These are phyloP conservation scores for Andinoacara biseriatus DNA, from an alignment of 2,113 vertebrate species.

Conservation along the genomic window DNA sequence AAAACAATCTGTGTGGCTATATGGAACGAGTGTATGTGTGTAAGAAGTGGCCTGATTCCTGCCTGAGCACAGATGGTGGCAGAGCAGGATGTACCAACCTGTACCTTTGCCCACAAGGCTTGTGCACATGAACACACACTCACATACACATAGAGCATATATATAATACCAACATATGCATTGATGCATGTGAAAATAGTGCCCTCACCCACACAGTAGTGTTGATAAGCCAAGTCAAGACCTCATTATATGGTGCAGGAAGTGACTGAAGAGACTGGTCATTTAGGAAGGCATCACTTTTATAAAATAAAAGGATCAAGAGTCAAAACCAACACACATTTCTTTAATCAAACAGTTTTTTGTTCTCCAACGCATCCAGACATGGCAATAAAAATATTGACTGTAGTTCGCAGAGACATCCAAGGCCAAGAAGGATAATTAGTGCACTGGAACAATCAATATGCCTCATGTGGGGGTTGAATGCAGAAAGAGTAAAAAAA, in stretches of 20 bases:
- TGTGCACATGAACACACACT: constrained; percentile 16
- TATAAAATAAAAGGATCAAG: constrained; percentile 10
- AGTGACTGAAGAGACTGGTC: constrained; percentile 2
- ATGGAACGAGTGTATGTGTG: constrained; percentile 44
- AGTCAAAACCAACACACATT: constrained; percentile 6
- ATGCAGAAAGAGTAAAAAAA: constrained; percentile 40
- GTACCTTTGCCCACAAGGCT: constrained; percentile 63
- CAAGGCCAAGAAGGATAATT: constrained; percentile 71
- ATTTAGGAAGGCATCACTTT: neutral
- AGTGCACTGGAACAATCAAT: constrained; percentile 72
- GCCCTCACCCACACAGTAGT: constrained; percentile 33
- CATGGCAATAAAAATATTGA: constrained; percentile 50
- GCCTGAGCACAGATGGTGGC: constrained; percentile 82
- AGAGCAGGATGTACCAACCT: constrained; percentile 76
- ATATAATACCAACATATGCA: constrained; percentile 46
- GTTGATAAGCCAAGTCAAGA: constrained; percentile 24
- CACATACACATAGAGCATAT: neutral
- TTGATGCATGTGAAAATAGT: constrained; percentile 51
- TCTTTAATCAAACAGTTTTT: constrained; percentile 6
- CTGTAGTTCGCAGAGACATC: constrained; percentile 61
- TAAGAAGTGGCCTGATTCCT: constrained; percentile 70
- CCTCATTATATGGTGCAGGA: constrained; percentile 22
- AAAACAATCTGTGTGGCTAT: constrained; percentile 44
- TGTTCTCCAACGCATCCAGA: constrained; percentile 12
- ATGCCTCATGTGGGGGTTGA: constrained; percentile 47